Conservation (phyloP, 2,797 vertebrate genomes). For the Crax fasciolata region DNA sequence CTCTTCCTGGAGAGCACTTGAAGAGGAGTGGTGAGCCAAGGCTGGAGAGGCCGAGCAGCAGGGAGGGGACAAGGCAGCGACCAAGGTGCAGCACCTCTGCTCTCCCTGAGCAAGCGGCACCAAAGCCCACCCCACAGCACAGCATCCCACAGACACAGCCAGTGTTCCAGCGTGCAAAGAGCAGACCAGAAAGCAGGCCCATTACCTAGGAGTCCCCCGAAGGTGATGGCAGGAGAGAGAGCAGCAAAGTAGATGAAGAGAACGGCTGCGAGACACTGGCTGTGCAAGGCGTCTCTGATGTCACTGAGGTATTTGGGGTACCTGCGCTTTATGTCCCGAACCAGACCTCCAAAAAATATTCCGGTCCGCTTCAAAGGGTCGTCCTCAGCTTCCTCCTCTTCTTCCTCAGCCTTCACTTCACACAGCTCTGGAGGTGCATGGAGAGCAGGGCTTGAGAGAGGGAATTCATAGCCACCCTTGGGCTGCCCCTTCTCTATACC, state of each 20-base stretch:
- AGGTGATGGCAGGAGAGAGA: slow-evolving; percentile 95
- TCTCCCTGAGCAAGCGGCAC: not conserved
- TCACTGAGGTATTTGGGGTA: slow-evolving; percentile 95
- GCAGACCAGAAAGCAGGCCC: slow-evolving; percentile 72
- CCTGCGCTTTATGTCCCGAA: slow-evolving; percentile 93
- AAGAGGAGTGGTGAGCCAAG: not conserved
- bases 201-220: slow-evolving; percentile 95
- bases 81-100: not conserved
- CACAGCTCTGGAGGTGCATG: slow-evolving; percentile 78
- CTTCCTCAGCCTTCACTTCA: slow-evolving; percentile 85
- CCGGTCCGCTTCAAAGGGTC: slow-evolving; percentile 94
- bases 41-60: slow-evolving; percentile 37
- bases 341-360: slow-evolving; percentile 93
- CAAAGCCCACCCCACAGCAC: slow-evolving; percentile 57
- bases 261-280: slow-evolving; percentile 93
- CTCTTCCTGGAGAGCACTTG: not conserved
- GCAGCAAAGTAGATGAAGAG: slow-evolving; percentile 98
- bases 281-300: slow-evolving; percentile 92
- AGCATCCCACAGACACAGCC: slow-evolving; percentile 61
- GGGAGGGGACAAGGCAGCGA: slow-evolving; percentile 45
- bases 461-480: not conserved
- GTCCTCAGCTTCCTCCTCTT: slow-evolving; percentile 89
- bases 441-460: slow-evolving; percentile 13
- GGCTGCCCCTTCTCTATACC: not conserved
- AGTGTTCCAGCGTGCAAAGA: slow-evolving; percentile 66